A percentile compares a stretch with the other conserved stretches of the same genome.
Evolutionary conservation across 2,888 invertebrate genomes (phyloP).

Genomic region (Brenthis ino): DNA sequence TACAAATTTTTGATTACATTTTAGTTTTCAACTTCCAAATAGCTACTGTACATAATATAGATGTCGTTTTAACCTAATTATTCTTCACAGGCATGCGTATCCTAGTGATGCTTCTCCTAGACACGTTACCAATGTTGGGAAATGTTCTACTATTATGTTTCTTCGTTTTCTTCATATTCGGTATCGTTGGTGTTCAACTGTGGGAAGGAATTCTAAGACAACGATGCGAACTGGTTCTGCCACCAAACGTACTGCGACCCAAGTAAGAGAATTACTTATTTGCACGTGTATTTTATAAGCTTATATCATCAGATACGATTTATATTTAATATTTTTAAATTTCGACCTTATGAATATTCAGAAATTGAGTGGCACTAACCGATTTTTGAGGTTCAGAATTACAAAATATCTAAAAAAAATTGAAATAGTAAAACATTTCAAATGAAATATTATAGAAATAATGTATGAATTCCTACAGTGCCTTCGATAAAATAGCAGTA

Average conservation of each 20-base stretch:
- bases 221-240: constrained; percentile 92
- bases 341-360: constrained; percentile 14
- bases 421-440: not conserved
- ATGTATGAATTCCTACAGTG: constrained; percentile 38
- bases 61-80: not conserved
- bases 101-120: constrained; percentile 97
- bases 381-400: not conserved
- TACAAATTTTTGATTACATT: too few species aligned
- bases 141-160: constrained; percentile 99
- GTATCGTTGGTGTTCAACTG: constrained; percentile 99
- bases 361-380: constrained; percentile 8
- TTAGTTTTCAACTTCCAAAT: not conserved
- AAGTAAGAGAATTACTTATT: constrained; percentile 83
- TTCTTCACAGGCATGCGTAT: constrained; percentile 95
- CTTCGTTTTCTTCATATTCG: constrained; percentile 99
- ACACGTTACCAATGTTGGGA: constrained; percentile 99
- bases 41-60: not conserved
- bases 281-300: constrained; percentile 31
- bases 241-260: constrained; percentile 86
- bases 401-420: not conserved
- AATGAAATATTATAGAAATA: constrained; percentile 19
- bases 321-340: constrained; percentile 3
- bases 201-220: constrained; percentile 99
- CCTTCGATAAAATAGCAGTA: constrained; percentile 58
- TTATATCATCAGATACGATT: constrained; percentile 11